A percentile compares a stretch with the other conserved stretches of the same genome.
These are phyloP conservation scores for Sinocyclocheilus maitianheensis DNA, from an alignment of 2,113 vertebrate genomes.

Conservation along the genomic window DNA sequence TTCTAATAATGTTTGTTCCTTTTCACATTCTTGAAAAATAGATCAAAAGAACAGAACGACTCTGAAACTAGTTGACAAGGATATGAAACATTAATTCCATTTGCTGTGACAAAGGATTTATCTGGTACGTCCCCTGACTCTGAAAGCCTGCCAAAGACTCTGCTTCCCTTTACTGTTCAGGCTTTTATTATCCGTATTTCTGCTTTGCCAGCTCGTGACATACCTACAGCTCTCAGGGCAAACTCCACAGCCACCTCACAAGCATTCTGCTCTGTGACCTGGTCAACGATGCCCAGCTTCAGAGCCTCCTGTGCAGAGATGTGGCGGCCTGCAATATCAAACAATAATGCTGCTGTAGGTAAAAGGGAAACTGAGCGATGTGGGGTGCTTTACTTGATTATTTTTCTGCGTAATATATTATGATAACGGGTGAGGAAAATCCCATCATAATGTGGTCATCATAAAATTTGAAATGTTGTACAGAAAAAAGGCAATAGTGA, in stretches of 20 bases:
- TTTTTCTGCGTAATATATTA: not conserved
- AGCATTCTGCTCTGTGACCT: conserved; percentile 77
- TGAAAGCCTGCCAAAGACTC: conserved; percentile 55
- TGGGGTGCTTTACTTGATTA: not conserved
- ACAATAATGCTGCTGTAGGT: conserved; percentile 46
- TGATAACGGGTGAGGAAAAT: not conserved
- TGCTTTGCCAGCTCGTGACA: conserved; percentile 54
- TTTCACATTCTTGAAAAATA: conserved; percentile 73
- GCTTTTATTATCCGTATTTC: conserved; percentile 50
- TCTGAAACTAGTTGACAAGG: conserved; percentile 71
- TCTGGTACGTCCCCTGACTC: conserved; percentile 35
- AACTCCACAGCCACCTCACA: conserved; percentile 80
- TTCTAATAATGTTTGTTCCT: conserved; percentile 70
- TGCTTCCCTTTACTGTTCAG: conserved; percentile 26
- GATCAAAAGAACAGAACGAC: conserved; percentile 69
- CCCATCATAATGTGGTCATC: not conserved
- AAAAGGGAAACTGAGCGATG: not conserved
- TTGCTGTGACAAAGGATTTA: conserved; percentile 28
- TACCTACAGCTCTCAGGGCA: conserved; percentile 81
- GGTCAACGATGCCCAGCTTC: conserved; percentile 86
- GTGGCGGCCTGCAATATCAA: conserved; percentile 76
- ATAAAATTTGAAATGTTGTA: no score
- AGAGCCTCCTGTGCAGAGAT: conserved; percentile 83
- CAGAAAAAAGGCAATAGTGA: no score
- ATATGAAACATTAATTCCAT: conserved; percentile 73